A percentile compares a stretch with the other conserved stretches of the same genome.
phyloP scores from a whole-genome alignment of 1,140 invertebrate species.

The Cotesia chilonis region DNA sequence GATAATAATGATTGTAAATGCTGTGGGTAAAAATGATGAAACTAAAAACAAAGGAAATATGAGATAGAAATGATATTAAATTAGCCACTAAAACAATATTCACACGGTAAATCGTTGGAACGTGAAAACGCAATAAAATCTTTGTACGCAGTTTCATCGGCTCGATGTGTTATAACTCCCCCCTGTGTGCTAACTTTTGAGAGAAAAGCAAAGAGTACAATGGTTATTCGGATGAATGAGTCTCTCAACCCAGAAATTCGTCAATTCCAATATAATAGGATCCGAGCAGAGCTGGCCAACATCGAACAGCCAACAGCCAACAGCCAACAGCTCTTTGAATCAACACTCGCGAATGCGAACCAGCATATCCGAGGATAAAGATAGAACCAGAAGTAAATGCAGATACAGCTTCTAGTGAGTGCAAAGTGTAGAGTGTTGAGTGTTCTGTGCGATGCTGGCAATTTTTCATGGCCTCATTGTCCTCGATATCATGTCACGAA shows the following conservation, averaged over 20 bases:
- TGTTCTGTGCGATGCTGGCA: constrained; percentile 43
- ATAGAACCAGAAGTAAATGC: constrained; percentile 15
- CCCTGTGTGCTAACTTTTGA: neutral
- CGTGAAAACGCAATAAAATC: constrained; percentile 25
- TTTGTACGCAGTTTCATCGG: constrained; percentile 5
- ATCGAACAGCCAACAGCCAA: neutral
- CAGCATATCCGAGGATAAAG: constrained; percentile 31
- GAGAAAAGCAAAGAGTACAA: constrained; percentile 23
- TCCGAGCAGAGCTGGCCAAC: constrained; percentile 7
- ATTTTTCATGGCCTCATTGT: constrained; percentile 56
- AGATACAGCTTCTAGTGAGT: constrained; percentile 9
- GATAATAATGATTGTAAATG: too few species aligned
- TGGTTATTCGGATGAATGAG: constrained; percentile 30
- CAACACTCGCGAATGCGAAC: neutral
- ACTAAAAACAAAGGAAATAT: neutral
- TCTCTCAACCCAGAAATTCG: constrained; percentile 21
- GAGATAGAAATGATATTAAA: neutral
- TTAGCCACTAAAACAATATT: constrained; percentile 15
- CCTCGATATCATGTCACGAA: constrained; percentile 48
- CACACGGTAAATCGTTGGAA: constrained; percentile 6
- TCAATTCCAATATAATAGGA: constrained; percentile 3
- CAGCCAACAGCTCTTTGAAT: neutral
- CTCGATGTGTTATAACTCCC: neutral
- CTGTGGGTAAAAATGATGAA: too few species aligned
- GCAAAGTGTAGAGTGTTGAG: constrained; percentile 17